Evolutionary conservation across 2,797 vertebrate genomes (phyloP), one percentile per base, ranked within the genome.

Genomic region (Meda fulgida): DNA sequence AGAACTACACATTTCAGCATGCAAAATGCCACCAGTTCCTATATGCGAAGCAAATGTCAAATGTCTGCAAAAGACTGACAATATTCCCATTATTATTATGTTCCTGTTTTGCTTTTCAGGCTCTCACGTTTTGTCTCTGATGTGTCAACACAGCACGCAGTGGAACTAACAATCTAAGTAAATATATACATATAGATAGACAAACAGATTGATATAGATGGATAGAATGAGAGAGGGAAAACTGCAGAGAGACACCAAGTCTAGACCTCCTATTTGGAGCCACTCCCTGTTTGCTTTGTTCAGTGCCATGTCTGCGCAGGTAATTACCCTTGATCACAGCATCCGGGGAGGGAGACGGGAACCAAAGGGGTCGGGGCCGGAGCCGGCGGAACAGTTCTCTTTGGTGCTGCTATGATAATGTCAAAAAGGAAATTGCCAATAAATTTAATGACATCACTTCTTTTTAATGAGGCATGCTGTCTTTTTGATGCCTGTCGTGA

Each of bases 201-300:
- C 46, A 85, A 60, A 77, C 43, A 53, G 66, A 94, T 90, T 84
- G 10, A 72, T 90, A 91, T 38, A 80, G 75, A 83, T 88, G 87
- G 76, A 84, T 90, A 83, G 91, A 88, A 87, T 19, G 48, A 91
- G 76, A 65, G 85, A 80, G 55, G 90, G 89, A 87, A 87, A 86
- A 79, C 36, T 65, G 67, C 71, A 83, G 80, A 87, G 94, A 94
- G 94, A 95, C 94, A 91, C 87, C 48, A 88, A 94, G 95, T 96
- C 95, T 96, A 96, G 95, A 96, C 94, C 63, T 90, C 73, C 53
- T 90, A 92, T 93, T 94, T 92, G 92, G 89, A 83, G 92, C 92
- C 92, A 92, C 94, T 94, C 94, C 94, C 92, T 91, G 91, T 92
- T 89, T 92, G 91, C 93, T 95, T 94, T 95, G 93, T 95, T 94